A percentile compares a stretch with the other conserved stretches of the same genome.
phyloP scores from a whole-genome alignment of 2,113 vertebrate species.

The Noctilio leporinus region DNA sequence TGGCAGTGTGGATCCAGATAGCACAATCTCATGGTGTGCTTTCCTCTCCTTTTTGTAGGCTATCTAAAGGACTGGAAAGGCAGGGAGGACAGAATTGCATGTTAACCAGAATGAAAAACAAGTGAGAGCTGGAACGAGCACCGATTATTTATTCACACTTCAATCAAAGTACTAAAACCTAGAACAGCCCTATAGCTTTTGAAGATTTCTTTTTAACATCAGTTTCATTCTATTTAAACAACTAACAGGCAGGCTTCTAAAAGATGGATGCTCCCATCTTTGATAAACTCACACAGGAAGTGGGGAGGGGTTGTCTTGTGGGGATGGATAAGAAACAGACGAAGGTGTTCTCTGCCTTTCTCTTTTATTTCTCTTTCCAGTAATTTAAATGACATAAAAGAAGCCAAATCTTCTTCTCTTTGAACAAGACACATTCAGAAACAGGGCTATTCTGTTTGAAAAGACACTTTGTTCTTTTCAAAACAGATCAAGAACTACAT shows the following conservation, averaged over 20 bases:
- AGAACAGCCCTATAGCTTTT: background rate
- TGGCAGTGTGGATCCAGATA: background rate
- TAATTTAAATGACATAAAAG: background rate
- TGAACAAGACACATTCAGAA: background rate
- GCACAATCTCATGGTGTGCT: background rate
- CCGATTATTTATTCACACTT: background rate
- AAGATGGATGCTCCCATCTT: background rate
- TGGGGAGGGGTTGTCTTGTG: background rate
- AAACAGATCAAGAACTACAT: background rate
- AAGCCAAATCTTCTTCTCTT: background rate
- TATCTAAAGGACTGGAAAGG: background rate
- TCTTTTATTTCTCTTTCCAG: background rate
- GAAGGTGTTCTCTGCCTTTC: background rate
- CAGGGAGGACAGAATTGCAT: background rate
- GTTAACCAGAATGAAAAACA: background rate
- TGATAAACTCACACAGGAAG: background rate
- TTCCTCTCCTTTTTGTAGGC: background rate
- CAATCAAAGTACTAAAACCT: background rate
- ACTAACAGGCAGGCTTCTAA: background rate
- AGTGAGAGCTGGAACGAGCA: background rate
- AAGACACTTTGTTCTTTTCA: background rate
- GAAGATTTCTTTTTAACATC: background rate
- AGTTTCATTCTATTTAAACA: background rate
- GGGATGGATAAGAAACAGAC: background rate
- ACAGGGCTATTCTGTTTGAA: background rate